Evolutionary conservation across 2,888 invertebrate species (phyloP).

Genomic region (Papilio gigon): DNA sequence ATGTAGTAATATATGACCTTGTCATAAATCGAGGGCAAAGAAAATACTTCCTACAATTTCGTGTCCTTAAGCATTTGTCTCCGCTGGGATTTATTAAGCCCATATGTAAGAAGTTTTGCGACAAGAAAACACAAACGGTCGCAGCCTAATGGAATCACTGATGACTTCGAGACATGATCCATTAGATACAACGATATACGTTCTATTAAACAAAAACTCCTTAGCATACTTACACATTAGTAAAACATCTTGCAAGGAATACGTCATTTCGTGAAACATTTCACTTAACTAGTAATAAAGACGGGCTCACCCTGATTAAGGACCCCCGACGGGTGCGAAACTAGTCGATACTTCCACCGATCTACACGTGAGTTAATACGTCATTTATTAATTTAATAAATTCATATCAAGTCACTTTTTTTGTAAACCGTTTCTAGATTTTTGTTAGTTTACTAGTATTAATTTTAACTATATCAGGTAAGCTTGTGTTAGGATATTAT

Average conservation of each 20-base stretch:
- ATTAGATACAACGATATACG: not conserved
- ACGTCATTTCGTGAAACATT: no score
- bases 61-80: conserved; percentile 26
- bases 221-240: not conserved
- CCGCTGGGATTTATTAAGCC: conserved; percentile 33
- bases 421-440: no score
- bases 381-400: no score
- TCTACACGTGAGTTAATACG: no score
- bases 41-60: conserved; percentile 16
- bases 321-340: no score
- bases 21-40: conserved; percentile 24
- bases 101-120: conserved; percentile 28
- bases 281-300: no score
- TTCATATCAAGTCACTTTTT: no score
- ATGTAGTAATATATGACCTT: conserved; percentile 1
- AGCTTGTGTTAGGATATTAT: no score
- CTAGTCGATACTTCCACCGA: no score
- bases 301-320: no score
- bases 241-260: not conserved
- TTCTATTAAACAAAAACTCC: not conserved
- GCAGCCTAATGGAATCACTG: conserved; percentile 34
- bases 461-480: no score
- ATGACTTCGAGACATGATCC: conserved; percentile 24
- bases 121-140: conserved; percentile 24
- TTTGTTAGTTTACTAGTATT: no score